Evolutionary conservation across 2,797 vertebrate species (phyloP).

Genomic region (Cynopterus sphinx): DNA sequence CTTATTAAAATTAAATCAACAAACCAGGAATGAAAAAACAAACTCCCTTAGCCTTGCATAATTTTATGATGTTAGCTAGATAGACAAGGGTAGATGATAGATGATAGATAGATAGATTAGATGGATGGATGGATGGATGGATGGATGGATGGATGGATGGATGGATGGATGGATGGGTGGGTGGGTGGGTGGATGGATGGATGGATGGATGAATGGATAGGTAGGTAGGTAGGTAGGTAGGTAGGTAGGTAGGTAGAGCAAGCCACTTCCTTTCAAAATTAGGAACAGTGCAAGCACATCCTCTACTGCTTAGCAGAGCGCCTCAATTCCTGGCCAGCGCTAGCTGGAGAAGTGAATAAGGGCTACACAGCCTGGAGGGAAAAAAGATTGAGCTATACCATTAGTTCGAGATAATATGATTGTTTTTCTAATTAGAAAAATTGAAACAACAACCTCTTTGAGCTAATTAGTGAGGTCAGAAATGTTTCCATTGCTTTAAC

Average conservation of each 20-base stretch:
- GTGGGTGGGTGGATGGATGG: no score
- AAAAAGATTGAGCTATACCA: background rate
- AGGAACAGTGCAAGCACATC: background rate
- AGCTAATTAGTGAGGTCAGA: background rate
- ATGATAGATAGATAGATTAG: background rate
- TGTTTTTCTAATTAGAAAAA: background rate
- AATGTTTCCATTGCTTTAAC: background rate
- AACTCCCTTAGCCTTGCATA: background rate
- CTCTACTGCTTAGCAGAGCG: background rate
- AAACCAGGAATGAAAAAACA: background rate
- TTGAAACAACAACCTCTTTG: background rate
- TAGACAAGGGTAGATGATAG: background rate
- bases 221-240: background rate
- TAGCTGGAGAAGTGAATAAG: background rate
- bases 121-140: background rate
- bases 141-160: background rate
- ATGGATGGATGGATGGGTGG: background rate
- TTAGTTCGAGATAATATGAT: background rate
- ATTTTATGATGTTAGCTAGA: background rate
- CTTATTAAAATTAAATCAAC: background rate
- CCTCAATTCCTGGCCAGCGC: background rate
- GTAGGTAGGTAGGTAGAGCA: background rate
- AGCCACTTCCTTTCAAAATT: background rate
- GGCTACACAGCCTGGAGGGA: fast-evolving
- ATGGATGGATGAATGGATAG: background rate